A percentile compares a stretch with the other conserved stretches of the same genome.
Conservation (phyloP, 2,113 vertebrate species). For the Pelecanoides urinatrix region DNA sequence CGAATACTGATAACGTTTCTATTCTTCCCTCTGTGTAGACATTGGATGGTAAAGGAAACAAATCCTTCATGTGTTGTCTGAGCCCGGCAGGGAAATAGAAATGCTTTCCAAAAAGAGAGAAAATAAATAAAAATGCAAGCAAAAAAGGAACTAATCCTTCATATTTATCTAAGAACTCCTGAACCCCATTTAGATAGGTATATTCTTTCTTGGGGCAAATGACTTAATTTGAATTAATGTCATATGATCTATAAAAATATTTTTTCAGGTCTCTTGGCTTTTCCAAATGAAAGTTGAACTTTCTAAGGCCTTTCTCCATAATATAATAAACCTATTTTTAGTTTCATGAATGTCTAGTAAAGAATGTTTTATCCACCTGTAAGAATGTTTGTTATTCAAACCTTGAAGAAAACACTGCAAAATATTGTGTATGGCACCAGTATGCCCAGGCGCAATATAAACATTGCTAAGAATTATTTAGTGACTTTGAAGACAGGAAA, state of each 20-base stretch:
- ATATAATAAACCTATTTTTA: not conserved
- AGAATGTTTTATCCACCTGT: not conserved
- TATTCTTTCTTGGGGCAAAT: not conserved
- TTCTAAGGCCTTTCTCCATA: not conserved
- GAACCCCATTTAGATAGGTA: not conserved
- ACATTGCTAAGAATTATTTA: not conserved
- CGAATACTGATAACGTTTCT: not conserved
- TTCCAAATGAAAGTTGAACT: constrained; percentile 3
- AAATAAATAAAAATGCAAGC: not conserved
- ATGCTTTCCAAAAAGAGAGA: not conserved
- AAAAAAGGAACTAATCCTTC: not conserved
- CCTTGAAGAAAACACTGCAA: not conserved
- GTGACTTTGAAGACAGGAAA: not conserved
- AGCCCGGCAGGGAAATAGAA: not conserved
- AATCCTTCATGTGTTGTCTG: not conserved
- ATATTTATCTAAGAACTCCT: not conserved
- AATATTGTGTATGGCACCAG: not conserved
- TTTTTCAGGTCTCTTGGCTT: not conserved
- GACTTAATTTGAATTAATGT: constrained; percentile 29
- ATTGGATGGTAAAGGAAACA: not conserved
- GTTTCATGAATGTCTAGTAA: not conserved
- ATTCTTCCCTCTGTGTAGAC: not conserved
- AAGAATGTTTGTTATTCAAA: not conserved
- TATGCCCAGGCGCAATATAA: not conserved
- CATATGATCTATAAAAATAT: constrained; percentile 40